Conservation (phyloP, 1,140 invertebrate genomes). For the Drosophila sproati region DNA sequence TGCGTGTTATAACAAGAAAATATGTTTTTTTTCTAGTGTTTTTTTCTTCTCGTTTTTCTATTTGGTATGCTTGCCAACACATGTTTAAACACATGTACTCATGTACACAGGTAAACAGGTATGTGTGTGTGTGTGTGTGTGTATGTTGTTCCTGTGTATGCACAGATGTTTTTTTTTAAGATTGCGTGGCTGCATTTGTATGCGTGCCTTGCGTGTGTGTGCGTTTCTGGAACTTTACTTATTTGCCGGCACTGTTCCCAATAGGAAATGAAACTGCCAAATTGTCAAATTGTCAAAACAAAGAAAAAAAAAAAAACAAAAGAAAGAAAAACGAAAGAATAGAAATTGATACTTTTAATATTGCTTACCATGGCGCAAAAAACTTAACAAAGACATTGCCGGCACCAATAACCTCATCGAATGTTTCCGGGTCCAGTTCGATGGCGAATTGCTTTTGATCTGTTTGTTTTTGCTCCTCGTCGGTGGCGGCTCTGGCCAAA, state of each 20-base stretch:
- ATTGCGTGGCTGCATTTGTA: slow-evolving; percentile 1
- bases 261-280: background rate
- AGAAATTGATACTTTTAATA: background rate
- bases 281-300: background rate
- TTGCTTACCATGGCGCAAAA: slow-evolving; percentile 90
- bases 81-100: background rate
- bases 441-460: slow-evolving; percentile 64
- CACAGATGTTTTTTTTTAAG: slow-evolving; percentile 2
- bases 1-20: slow-evolving; percentile 8
- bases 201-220: background rate
- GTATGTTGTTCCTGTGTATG: background rate
- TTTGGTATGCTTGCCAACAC: slow-evolving; percentile 11
- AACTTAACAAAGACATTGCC: slow-evolving; percentile 91
- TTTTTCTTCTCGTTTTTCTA: background rate
- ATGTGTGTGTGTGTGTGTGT: slow-evolving; percentile 6
- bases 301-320: too few species aligned
- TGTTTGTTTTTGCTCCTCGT: slow-evolving; percentile 29
- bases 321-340: background rate
- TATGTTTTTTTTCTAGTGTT: slow-evolving; percentile 25
- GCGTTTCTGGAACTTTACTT: background rate
- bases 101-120: slow-evolving; percentile 21
- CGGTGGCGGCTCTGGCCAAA: slow-evolving; percentile 6
- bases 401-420: slow-evolving; percentile 87
- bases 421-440: slow-evolving; percentile 86
- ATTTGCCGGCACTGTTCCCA: background rate